These are phyloP conservation scores for Drosophila robusta DNA, from an alignment of 2,888 invertebrate species.

Conservation along the genomic window DNA sequence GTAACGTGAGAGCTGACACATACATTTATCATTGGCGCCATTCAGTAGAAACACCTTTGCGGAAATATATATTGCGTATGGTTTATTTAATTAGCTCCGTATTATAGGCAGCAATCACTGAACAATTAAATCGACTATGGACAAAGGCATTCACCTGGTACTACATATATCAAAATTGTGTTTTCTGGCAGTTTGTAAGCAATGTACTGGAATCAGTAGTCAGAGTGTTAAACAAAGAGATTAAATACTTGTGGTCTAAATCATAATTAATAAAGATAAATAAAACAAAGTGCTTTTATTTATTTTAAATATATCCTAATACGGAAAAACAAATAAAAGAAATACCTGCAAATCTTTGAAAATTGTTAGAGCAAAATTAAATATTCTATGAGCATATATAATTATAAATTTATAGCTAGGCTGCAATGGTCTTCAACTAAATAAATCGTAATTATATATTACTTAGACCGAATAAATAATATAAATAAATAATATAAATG, in stretches of 20 bases:
- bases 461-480: too few species aligned
- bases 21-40: slow-evolving; percentile 28
- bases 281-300: background rate
- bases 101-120: slow-evolving; percentile 3
- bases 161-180: background rate
- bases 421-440: background rate
- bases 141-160: slow-evolving; percentile 4
- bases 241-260: too few species aligned
- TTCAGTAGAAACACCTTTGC: slow-evolving; percentile 14
- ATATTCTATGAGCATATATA: too few species aligned
- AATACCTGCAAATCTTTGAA: too few species aligned
- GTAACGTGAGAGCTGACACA: background rate
- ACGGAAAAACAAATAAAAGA: background rate
- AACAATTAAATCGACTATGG: slow-evolving; percentile 30
- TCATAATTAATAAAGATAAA: too few species aligned
- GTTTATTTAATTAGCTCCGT: slow-evolving; percentile 32
- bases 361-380: too few species aligned
- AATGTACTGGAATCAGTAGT: too few species aligned
- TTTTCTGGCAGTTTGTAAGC: background rate
- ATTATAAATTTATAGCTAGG: background rate
- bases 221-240: too few species aligned
- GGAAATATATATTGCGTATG: background rate
- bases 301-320: background rate
- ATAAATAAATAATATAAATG: too few species aligned
- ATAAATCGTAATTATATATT: too few species aligned